phyloP scores from a whole-genome alignment of 2,888 invertebrate genomes.

The Eupithecia pulchellata region DNA sequence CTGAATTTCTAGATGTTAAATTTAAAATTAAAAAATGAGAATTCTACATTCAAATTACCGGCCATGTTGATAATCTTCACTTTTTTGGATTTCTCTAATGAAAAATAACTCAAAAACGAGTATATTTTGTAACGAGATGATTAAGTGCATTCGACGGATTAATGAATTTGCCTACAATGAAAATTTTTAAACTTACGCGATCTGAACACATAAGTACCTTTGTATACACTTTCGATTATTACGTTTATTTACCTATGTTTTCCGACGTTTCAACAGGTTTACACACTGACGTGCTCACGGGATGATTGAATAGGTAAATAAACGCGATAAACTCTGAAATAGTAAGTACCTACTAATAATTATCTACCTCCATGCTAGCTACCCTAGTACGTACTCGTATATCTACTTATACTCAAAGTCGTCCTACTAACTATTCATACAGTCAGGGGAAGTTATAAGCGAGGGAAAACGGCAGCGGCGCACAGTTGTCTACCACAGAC shows the following conservation, averaged over 20 bases:
- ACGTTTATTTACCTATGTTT: too few species aligned
- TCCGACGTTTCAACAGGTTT: too few species aligned
- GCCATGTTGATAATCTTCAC: background rate
- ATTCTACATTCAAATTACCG: background rate
- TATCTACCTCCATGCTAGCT: background rate
- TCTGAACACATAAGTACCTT: too few species aligned
- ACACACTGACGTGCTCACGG: too few species aligned
- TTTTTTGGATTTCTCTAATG: background rate
- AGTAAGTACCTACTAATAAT: background rate
- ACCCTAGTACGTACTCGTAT: background rate
- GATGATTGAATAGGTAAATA: too few species aligned
- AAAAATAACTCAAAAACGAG: background rate
- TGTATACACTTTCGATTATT: too few species aligned
- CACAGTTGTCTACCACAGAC: constrained; percentile 65
- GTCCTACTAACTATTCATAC: constrained; percentile 26
- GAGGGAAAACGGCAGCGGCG: constrained; percentile 63
- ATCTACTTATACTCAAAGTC: background rate
- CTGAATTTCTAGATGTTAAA: too few species aligned
- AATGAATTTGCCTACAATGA: too few species aligned
- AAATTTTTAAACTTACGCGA: too few species aligned
- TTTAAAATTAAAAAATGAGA: too few species aligned
- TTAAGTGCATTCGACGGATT: background rate
- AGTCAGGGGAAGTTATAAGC: constrained; percentile 71
- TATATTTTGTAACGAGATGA: background rate
- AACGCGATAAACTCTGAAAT: too few species aligned